A percentile compares a stretch with the other conserved stretches of the same genome.
Conservation (phyloP, 2,888 invertebrate species). For the Callyntrura sp. region DNA sequence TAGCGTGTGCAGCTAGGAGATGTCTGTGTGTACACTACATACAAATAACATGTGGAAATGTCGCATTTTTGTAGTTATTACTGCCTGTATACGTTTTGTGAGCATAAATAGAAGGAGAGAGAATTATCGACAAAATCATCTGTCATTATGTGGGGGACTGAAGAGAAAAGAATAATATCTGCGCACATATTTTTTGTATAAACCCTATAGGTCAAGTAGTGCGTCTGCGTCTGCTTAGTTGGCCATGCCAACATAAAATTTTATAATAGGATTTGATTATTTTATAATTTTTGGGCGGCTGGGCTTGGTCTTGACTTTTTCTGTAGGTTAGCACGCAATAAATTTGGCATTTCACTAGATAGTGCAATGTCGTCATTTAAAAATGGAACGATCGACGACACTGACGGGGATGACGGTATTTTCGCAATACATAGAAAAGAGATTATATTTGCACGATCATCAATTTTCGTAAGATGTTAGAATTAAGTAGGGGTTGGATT, state of each 20-base stretch:
- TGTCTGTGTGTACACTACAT: neutral
- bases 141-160: neutral
- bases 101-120: neutral
- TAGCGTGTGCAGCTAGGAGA: neutral
- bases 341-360: constrained; percentile 57
- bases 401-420: neutral
- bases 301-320: constrained; percentile 43
- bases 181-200: neutral
- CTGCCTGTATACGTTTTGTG: neutral
- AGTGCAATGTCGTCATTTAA: constrained; percentile 67
- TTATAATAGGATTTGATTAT: constrained; percentile 19
- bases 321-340: constrained; percentile 61
- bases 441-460: neutral
- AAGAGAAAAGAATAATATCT: neutral
- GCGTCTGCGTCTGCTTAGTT: neutral
- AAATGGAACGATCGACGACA: constrained; percentile 40
- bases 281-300: constrained; percentile 5
- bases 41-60: neutral
- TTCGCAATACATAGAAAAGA: constrained; percentile 7
- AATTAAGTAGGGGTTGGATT: neutral
- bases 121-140: neutral
- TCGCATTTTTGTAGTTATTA: neutral
- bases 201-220: constrained; percentile 30
- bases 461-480: neutral
- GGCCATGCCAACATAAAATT: neutral